Conservation (phyloP, 2,113 vertebrate genomes). For the Serinus canaria region DNA sequence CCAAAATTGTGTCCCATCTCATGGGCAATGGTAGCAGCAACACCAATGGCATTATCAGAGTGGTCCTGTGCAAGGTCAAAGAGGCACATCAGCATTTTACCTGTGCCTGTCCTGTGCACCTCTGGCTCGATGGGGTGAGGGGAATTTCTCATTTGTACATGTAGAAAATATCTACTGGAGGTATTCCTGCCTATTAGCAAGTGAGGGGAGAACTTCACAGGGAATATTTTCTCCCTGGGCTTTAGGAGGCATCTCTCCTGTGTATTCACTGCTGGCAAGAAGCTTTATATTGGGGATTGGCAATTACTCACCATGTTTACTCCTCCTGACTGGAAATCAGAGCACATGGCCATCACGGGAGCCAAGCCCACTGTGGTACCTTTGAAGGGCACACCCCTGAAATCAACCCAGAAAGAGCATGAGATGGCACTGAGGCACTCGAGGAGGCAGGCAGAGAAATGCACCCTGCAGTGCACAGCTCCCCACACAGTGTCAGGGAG, state of each 20-base stretch:
- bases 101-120: background rate
- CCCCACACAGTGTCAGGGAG: background rate
- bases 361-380: slow-evolving; percentile 95
- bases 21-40: slow-evolving; percentile 94
- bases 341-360: slow-evolving; percentile 95
- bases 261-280: background rate
- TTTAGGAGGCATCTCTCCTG: background rate
- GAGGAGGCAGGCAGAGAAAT: background rate
- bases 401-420: slow-evolving; percentile 29
- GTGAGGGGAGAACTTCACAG: background rate
- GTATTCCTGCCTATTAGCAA: background rate
- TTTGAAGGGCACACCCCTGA: slow-evolving; percentile 87
- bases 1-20: slow-evolving; percentile 99
- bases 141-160: background rate
- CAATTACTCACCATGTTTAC: slow-evolving; percentile 89
- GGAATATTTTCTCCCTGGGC: background rate
- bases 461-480: background rate
- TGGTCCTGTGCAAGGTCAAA: slow-evolving; percentile 81
- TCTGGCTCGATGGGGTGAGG: background rate
- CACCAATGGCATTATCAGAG: slow-evolving; percentile 87
- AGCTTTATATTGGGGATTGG: background rate
- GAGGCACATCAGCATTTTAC: background rate
- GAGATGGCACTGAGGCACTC: background rate
- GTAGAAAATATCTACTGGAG: background rate
- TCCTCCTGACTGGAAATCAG: slow-evolving; percentile 93